Evolutionary conservation across 2,797 vertebrate genomes (phyloP).

Genomic region (Sphenodon punctatus): DNA sequence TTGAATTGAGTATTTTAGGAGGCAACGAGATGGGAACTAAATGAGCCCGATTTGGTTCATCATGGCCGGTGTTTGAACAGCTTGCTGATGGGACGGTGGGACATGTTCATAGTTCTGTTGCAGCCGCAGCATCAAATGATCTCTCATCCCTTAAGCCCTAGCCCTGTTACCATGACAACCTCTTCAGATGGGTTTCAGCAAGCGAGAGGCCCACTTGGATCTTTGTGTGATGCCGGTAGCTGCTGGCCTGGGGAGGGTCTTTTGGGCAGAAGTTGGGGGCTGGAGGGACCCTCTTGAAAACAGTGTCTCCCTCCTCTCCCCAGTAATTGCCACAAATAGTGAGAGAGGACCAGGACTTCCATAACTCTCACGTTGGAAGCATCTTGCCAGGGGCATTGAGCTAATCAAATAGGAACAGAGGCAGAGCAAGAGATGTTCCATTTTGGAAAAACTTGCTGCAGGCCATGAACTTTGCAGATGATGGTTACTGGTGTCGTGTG

Average conservation of each 20-base stretch:
- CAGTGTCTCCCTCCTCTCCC: not conserved
- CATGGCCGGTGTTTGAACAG: not conserved
- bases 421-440: no score
- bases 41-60: no score
- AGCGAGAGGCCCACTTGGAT: not conserved
- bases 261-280: not conserved
- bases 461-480: not conserved
- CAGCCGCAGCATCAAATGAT: not conserved
- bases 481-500: not conserved
- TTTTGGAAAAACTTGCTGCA: not conserved
- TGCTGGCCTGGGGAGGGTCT: not conserved
- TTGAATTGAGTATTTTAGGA: not conserved
- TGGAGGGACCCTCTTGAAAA: not conserved
- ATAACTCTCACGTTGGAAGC: not conserved
- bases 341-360: no score
- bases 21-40: no score
- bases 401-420: not conserved
- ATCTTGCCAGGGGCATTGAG: not conserved
- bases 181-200: not conserved
- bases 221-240: not conserved
- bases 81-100: no score
- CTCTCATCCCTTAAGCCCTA: not conserved
- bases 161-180: not conserved
- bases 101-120: no score
- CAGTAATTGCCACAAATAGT: not conserved